A percentile compares a stretch with the other conserved stretches of the same genome.
Conservation (phyloP, 2,888 invertebrate genomes). For the Thera britannica region DNA sequence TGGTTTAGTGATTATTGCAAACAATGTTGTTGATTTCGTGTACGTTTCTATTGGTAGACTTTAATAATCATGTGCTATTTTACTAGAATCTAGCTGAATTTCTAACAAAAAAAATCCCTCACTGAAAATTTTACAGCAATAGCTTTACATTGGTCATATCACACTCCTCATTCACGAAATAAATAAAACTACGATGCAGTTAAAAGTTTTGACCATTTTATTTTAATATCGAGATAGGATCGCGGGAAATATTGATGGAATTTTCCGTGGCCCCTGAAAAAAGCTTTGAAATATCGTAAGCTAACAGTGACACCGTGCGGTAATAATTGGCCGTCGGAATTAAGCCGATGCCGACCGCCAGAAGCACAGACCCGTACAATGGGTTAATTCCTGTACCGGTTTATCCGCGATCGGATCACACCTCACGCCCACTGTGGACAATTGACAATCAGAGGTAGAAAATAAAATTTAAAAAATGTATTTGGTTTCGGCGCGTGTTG, state of each 20-base stretch:
- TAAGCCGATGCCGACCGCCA: constrained; percentile 46
- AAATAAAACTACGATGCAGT: constrained; percentile 23
- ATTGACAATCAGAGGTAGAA: constrained; percentile 56
- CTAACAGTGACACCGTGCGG: constrained; percentile 59
- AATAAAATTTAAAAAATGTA: constrained; percentile 45
- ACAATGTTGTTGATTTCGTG: not conserved
- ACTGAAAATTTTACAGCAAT: not conserved
- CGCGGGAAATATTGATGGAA: constrained; percentile 43
- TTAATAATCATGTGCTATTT: not conserved
- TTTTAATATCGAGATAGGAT: constrained; percentile 48
- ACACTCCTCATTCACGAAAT: constrained; percentile 10
- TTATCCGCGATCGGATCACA: constrained; percentile 55
- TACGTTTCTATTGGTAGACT: not conserved
- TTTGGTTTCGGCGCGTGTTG: constrained; percentile 13
- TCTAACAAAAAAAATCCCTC: not conserved
- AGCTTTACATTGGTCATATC: constrained; percentile 14
- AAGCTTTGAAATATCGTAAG: constrained; percentile 53
- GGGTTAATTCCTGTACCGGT: constrained; percentile 60
- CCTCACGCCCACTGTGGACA: constrained; percentile 45
- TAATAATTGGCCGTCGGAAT: constrained; percentile 65
- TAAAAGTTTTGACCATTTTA: constrained; percentile 35
- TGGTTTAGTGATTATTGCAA: no score
- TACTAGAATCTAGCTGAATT: not conserved
- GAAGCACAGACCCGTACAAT: constrained; percentile 43
- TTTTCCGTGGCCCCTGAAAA: constrained; percentile 42